Evolutionary conservation across 1,140 invertebrate species (phyloP).

Genomic region (Drosophila serrata): DNA sequence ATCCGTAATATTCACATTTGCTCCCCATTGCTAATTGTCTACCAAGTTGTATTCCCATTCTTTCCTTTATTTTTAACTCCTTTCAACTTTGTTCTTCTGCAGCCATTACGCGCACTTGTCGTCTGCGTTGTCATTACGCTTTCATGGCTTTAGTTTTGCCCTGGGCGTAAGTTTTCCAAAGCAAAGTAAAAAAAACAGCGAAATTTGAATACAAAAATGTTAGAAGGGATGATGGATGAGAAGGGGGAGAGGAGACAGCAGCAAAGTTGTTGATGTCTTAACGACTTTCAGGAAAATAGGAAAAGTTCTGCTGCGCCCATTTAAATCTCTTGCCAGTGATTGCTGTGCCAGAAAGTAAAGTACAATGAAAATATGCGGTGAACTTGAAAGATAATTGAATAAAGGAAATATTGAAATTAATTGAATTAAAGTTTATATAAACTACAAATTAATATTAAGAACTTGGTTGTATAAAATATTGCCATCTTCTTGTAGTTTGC

Average conservation of each 20-base stretch:
- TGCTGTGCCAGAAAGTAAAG: constrained; percentile 14
- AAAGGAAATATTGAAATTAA: not conserved
- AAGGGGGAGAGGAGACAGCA: not conserved
- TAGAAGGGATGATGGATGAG: not conserved
- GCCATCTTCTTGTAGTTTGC: not conserved
- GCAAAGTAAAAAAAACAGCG: constrained; percentile 48
- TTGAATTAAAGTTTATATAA: not conserved
- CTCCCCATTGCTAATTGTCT: constrained; percentile 63
- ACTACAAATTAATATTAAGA: not conserved
- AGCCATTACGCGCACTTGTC: constrained; percentile 68
- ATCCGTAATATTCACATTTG: constrained; percentile 16
- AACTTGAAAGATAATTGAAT: not conserved
- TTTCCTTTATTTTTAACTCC: constrained; percentile 8
- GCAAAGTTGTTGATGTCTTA: constrained; percentile 42
- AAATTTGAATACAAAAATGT: constrained; percentile 73
- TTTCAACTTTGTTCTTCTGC: constrained; percentile 24
- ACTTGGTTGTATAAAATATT: not conserved
- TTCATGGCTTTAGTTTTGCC: constrained; percentile 74
- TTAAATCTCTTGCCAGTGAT: constrained; percentile 45
- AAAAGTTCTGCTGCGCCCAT: constrained; percentile 53
- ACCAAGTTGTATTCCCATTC: constrained; percentile 32
- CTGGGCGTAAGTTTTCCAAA: constrained; percentile 47
- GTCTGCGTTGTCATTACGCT: constrained; percentile 69
- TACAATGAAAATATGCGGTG: not conserved
- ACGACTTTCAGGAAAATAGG: constrained; percentile 62